These are phyloP conservation scores for Dasyurus viverrinus DNA, from an alignment of 2,113 vertebrate genomes.

Conservation along the genomic window DNA sequence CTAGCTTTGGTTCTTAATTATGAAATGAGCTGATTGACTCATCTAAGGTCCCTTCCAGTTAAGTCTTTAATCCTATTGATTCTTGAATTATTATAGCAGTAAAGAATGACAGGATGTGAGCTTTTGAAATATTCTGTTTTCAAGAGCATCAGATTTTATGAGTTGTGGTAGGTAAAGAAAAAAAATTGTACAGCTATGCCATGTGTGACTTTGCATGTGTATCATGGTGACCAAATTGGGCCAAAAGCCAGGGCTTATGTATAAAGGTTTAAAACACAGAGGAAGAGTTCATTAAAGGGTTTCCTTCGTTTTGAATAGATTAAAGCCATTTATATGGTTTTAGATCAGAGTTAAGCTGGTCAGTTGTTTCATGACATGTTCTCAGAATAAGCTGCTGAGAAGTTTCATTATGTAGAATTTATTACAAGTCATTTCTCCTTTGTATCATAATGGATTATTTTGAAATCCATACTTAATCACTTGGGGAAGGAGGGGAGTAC, in stretches of 20 bases:
- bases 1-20: neutral
- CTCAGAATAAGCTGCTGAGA: constrained; percentile 53
- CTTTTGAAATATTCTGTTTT: constrained; percentile 32
- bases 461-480: neutral
- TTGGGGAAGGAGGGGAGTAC: neutral
- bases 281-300: constrained; percentile 17
- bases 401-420: neutral
- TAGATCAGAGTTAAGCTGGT: constrained; percentile 63
- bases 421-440: constrained; percentile 7
- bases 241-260: constrained; percentile 51
- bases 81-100: neutral
- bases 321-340: constrained; percentile 39
- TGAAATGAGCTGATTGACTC: neutral
- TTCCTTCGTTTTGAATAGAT: constrained; percentile 33
- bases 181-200: constrained; percentile 24
- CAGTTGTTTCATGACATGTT: neutral
- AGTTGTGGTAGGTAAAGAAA: constrained; percentile 46
- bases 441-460: neutral
- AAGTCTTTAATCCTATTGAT: neutral
- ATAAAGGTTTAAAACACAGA: constrained; percentile 25
- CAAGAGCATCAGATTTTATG: constrained; percentile 49
- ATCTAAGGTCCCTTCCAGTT: neutral
- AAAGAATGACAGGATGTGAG: constrained; percentile 1
- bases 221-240: constrained; percentile 48
- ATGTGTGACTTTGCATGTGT: neutral